Base-by-base conservation (phyloP, 2,113 vertebrate species). In the Macquaria australasica region DNA sequence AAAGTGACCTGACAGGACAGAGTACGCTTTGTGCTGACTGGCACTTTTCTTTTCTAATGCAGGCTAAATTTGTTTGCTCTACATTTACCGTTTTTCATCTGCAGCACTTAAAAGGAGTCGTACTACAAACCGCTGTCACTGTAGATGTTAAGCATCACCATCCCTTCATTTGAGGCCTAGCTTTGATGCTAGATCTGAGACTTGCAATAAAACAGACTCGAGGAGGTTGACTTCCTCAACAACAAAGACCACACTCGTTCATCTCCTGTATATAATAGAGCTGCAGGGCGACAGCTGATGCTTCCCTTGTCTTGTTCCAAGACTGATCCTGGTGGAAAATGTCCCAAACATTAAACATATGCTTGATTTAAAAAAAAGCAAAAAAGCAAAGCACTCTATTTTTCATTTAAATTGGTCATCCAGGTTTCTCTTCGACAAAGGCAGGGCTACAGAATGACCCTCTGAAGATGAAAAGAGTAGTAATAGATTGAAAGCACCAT, bases 151-250 rank as follows among this genome's bases (percentile, higher is more conserved):
- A 69, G 71, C 37, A 28, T 37, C 43, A 60, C 78, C 31, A 60
- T 85, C 63, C 48, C 75, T 85, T 80, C 14, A 73, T 88, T 77
- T 72, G 74, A 71, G 67, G 37, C 50, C 6, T 2, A 5, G 70
- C 85, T 88, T 88, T 85, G 83, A 91, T 80, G 66, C 71, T 5
- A 31, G 75, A 84, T 80, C 77, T 55, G 31, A 87, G 62, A 37
- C 59, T 39, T 34, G 31, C 10, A 73, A 45, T 23, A 23, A 68
- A 60, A 45, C 55, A 63, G 41, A 73, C 11, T 48, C 45, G 15
- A 67, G 45, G 51, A 72, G 58, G 37, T 71, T 75, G 43, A 83
- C 60, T 70, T 77, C 55, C 68, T 59, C n/a, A 16, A 75, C 63
- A 83, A 81, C 82, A 81, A 78, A 60, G 68, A 77, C 50, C 9